phyloP scores from a whole-genome alignment of 2,113 vertebrate genomes.

The Colaptes auratus region DNA sequence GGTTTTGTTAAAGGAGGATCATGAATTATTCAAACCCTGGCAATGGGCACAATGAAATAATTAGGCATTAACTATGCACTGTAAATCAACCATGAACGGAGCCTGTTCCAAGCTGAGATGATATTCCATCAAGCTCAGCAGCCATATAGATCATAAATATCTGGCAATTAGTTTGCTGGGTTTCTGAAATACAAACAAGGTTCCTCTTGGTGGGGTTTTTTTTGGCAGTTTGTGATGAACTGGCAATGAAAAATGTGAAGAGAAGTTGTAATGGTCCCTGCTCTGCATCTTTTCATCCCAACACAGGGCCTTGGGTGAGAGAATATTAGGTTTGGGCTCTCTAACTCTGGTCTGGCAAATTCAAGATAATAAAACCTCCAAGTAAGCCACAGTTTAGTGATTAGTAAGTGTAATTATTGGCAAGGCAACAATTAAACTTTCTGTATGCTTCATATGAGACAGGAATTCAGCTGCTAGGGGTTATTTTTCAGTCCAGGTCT shows the following conservation, averaged over 20 bases:
- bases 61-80: conserved; percentile 8
- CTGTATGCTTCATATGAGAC: not conserved
- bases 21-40: conserved; percentile 61
- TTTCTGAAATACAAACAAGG: conserved; percentile 31
- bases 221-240: not conserved
- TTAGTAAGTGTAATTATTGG: not conserved
- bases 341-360: not conserved
- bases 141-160: conserved; percentile 3
- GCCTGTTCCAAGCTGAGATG: not conserved
- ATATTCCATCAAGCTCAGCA: conserved; percentile 29
- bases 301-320: not conserved
- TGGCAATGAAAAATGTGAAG: not conserved
- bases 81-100: conserved; percentile 29
- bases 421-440: not conserved
- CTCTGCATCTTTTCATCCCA: not conserved
- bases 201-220: not conserved
- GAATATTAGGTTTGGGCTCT: not conserved
- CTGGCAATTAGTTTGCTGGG: conserved; percentile 7
- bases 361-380: not conserved
- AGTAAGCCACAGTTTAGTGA: not conserved
- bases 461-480: not conserved
- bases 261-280: not conserved
- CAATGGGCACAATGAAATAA: conserved; percentile 50
- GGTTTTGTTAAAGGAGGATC: conserved; percentile 26
- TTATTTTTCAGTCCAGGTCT: not conserved